Conservation (phyloP, 2,888 invertebrate species). For the Melipona bicolor region DNA sequence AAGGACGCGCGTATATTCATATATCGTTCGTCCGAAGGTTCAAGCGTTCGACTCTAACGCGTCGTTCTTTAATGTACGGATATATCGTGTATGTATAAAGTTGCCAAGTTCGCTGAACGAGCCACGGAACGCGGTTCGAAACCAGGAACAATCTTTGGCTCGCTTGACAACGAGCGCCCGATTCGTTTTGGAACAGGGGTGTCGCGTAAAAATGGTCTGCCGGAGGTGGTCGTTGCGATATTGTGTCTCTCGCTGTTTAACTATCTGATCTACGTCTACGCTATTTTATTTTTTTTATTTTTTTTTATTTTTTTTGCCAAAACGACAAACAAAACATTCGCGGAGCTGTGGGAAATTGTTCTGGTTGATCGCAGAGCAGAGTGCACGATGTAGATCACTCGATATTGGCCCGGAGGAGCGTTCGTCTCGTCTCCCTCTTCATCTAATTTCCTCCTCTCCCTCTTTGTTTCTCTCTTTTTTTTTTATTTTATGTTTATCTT, state of each 20-base stretch:
- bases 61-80: background rate
- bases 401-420: slow-evolving; percentile 49
- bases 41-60: slow-evolving; percentile 18
- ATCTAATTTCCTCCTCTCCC: slow-evolving; percentile 20
- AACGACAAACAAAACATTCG: background rate
- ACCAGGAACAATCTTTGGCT: slow-evolving; percentile 12
- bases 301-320: no score
- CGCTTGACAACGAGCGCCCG: slow-evolving; percentile 24
- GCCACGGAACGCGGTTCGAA: background rate
- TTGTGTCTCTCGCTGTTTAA: background rate
- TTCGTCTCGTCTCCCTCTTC: slow-evolving; percentile 1
- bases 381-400: background rate
- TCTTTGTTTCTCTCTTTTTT: background rate
- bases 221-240: slow-evolving; percentile 27
- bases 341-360: background rate
- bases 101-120: background rate
- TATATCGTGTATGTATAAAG: background rate
- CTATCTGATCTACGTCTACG: background rate
- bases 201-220: slow-evolving; percentile 38
- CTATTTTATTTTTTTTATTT: background rate
- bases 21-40: background rate
- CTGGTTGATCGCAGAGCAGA: no score
- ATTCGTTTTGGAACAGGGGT: slow-evolving; percentile 17
- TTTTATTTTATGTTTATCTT: slow-evolving; percentile 13
- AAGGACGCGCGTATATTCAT: slow-evolving; percentile 20